Base-by-base conservation (phyloP, 37 sponge, comb jelly and placozoan genomes). In the Agelas oroides region DNA sequence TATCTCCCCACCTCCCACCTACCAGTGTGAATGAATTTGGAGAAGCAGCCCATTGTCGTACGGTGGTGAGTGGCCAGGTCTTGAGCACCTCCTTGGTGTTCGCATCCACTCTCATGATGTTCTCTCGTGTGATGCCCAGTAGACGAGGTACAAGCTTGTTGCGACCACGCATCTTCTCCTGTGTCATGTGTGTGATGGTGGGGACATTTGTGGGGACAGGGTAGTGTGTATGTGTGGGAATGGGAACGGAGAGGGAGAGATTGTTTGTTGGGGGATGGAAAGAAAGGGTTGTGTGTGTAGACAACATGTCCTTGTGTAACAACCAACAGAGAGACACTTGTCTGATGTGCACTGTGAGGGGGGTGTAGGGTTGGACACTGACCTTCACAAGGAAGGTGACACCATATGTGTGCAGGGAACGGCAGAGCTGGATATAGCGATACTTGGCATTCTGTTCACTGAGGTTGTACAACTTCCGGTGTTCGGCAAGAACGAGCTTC, bases 1-100 rank as follows among this genome's bases (percentile, higher is more conserved):
- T n/a, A n/a, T n/a, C n/a, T n/a, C n/a, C n/a, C n/a, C n/a, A n/a
- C n/a, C n/a, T n/a, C 14, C 60, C 20, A 27, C 87, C 17, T 63
- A 90, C 94, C 65, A 98, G 87, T 52, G 99, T 99, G 88, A 99
- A 99, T 16, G 93, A 90, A 90, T 99, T 97, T 5, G 97, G 96
- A 37, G 99, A 95, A 28, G 99, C 99, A 19, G 99, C 97, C 97
- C 97, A 99, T 46, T 95, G 76, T 32, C 94, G 73, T 2, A 99
- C 95, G 21, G 97, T 99, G 21, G 97, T 99, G 81, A 99, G 94
- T 0, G 97, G 99, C 99, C 99, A 99, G 17, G 96, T 93, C 88
- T 95, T 97, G 75, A 99, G 54, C 81, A 97, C 99, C 84, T 99
- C 97, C 74, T 99, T 99, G 0, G 97, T 95, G 32, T 73, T 95